Evolutionary conservation across 1,140 invertebrate genomes (phyloP).

Genomic region (Drosophila mojavensis): DNA sequence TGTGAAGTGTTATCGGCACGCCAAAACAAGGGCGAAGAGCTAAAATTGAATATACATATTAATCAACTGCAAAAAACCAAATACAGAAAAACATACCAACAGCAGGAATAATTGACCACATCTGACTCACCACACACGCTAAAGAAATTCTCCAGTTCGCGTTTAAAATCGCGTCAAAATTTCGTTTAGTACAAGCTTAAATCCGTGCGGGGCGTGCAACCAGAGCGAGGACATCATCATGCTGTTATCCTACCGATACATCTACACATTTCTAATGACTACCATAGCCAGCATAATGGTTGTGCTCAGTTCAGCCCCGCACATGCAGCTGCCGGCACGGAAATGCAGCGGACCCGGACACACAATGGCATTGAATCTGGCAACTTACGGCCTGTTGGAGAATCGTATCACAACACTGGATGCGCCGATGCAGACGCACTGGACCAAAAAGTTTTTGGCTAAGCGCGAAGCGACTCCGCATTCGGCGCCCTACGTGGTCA

Average conservation of each 20-base stretch:
- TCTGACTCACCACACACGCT: constrained; percentile 1
- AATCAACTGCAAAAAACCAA: constrained; percentile 19
- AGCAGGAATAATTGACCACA: constrained; percentile 16
- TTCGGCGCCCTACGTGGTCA: constrained; percentile 82
- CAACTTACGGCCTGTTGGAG: constrained; percentile 64
- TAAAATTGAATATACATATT: constrained; percentile 18
- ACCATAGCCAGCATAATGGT: constrained; percentile 79
- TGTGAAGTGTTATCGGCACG: constrained; percentile 74
- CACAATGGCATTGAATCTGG: constrained; percentile 61
- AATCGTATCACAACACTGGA: constrained; percentile 70
- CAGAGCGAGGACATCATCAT: constrained; percentile 75
- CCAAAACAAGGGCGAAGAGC: constrained; percentile 60
- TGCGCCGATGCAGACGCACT: constrained; percentile 63
- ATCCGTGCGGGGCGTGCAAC: constrained; percentile 72
- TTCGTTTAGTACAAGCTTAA: constrained; percentile 50
- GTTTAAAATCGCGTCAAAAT: constrained; percentile 57
- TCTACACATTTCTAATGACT: constrained; percentile 66
- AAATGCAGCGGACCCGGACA: constrained; percentile 56
- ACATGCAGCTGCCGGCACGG: constrained; percentile 61
- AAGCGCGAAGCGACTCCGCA: constrained; percentile 76
- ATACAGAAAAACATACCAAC: background rate
- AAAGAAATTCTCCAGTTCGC: constrained; percentile 12
- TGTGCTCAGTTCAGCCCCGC: constrained; percentile 60
- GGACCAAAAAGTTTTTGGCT: constrained; percentile 75
- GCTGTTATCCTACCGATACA: constrained; percentile 69